Evolutionary conservation across 2,888 invertebrate species (phyloP).

Genomic region (Petrophora chlorosata): DNA sequence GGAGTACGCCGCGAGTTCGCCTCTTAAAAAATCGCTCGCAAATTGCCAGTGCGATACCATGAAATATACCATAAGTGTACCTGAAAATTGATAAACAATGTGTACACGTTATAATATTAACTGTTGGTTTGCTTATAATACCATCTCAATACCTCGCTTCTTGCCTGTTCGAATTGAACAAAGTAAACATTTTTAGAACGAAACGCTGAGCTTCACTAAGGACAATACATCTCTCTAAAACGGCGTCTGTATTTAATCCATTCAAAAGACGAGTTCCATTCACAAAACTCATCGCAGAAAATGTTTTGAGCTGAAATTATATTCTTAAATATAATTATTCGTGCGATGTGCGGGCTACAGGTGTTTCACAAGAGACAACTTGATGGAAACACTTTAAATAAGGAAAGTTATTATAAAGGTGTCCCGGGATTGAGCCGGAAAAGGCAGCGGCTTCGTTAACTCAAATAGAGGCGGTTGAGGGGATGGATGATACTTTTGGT

Average conservation of each 20-base stretch:
- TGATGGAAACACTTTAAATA: constrained; percentile 38
- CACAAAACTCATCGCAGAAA: constrained; percentile 15
- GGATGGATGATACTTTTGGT: constrained; percentile 24
- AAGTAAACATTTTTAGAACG: neutral
- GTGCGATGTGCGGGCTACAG: constrained; percentile 27
- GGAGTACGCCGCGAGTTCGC: no score
- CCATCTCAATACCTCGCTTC: no score
- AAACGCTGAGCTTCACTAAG: neutral
- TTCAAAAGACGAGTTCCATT: constrained; percentile 8
- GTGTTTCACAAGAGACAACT: constrained; percentile 33
- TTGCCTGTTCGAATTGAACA: no score
- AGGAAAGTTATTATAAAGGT: constrained; percentile 34
- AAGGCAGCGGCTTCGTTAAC: constrained; percentile 32
- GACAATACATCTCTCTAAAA: neutral
- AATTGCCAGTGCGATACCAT: no score
- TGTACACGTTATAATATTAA: no score
- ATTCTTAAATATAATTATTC: constrained; percentile 29
- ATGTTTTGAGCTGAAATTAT: constrained; percentile 19
- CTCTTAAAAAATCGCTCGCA: no score
- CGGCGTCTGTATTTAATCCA: constrained; percentile 1
- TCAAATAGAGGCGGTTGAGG: constrained; percentile 28
- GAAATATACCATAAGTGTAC: no score
- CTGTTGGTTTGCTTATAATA: no score
- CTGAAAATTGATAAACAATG: no score
- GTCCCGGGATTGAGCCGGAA: constrained; percentile 29